Evolutionary conservation across 2,797 vertebrate genomes (phyloP).

Genomic region (Steatocranus sp.): DNA sequence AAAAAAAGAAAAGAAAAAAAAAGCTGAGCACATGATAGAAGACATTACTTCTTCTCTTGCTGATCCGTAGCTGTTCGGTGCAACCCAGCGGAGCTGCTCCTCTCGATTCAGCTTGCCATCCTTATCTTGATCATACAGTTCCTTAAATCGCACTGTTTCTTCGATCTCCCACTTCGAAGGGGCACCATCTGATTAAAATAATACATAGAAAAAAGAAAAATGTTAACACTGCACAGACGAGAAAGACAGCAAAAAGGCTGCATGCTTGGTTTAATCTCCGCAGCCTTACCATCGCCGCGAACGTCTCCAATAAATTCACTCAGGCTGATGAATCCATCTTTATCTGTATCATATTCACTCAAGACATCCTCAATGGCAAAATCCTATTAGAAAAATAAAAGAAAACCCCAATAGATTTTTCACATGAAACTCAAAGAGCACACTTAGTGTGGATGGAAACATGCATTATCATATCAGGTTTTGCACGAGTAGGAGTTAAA

Average conservation of each 20-base stretch:
- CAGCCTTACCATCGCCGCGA: constrained; percentile 82
- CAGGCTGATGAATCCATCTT: constrained; percentile 88
- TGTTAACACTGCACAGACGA: neutral
- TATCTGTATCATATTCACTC: constrained; percentile 88
- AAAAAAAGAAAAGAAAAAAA: neutral
- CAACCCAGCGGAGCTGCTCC: constrained; percentile 92
- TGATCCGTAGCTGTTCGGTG: constrained; percentile 91
- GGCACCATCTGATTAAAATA: constrained; percentile 61
- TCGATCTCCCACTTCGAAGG: constrained; percentile 94
- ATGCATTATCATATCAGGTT: neutral
- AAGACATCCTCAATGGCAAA: constrained; percentile 92
- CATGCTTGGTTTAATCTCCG: neutral
- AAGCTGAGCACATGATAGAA: neutral
- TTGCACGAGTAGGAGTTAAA: neutral
- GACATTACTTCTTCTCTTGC: constrained; percentile 88
- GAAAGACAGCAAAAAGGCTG: neutral
- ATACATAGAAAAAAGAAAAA: neutral
- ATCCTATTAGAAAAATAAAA: constrained; percentile 64
- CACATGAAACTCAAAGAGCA: neutral
- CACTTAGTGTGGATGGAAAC: neutral
- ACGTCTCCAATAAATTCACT: constrained; percentile 92
- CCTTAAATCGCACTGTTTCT: constrained; percentile 89
- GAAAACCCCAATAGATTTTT: neutral
- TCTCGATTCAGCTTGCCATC: constrained; percentile 84
- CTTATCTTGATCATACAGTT: constrained; percentile 90